Conservation (phyloP, 2,797 vertebrate species). For the Urophycis tenuis region DNA sequence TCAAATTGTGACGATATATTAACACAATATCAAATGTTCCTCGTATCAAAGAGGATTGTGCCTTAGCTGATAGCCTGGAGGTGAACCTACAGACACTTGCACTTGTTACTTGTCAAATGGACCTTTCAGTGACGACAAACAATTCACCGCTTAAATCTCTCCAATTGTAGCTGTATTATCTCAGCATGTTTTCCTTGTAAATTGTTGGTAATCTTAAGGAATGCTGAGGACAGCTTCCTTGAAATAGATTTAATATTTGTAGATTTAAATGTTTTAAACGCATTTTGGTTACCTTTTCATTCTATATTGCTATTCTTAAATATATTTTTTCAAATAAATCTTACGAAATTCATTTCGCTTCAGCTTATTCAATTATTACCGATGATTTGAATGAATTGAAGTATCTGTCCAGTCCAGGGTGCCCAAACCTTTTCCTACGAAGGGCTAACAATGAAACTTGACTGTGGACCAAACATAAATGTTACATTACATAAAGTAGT, state of each 20-base stretch:
- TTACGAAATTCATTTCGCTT: slow-evolving; percentile 2
- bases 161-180: slow-evolving; percentile 73
- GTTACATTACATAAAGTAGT: too few species aligned
- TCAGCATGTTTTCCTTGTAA: slow-evolving; percentile 73
- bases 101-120: slow-evolving; percentile 6
- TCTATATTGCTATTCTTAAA: slow-evolving; percentile 59
- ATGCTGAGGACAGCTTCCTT: slow-evolving; percentile 64
- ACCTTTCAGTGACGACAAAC: not conserved
- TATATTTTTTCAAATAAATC: slow-evolving; percentile 74
- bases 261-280: slow-evolving; percentile 70
- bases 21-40: not conserved
- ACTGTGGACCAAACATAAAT: too few species aligned
- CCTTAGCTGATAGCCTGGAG: not conserved
- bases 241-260: slow-evolving; percentile 56
- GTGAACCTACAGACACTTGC: not conserved
- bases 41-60: not conserved
- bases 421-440: too few species aligned
- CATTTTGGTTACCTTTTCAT: slow-evolving; percentile 77
- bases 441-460: too few species aligned
- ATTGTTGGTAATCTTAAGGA: slow-evolving; percentile 76
- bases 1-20: not conserved
- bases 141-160: slow-evolving; percentile 33
- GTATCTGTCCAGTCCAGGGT: not conserved
- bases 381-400: not conserved
- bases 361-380: not conserved